Evolutionary conservation across 2,888 invertebrate genomes (phyloP).

Genomic region (Hoplodrina blanda): DNA sequence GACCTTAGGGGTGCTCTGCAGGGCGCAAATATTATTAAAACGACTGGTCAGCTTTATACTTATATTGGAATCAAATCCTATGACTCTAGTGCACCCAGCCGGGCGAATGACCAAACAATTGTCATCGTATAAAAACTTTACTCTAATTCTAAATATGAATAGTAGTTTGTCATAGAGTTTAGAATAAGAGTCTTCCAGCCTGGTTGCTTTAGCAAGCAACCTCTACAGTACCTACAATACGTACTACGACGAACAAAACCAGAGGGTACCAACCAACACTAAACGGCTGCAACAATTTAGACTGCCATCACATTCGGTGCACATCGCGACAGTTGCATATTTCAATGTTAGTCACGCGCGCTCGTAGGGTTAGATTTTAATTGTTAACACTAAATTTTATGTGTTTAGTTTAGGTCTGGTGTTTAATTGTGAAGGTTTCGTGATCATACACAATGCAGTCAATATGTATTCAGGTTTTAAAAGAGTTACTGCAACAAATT

Average conservation of each 20-base stretch:
- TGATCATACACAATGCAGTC: not conserved
- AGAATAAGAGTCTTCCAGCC: too few species aligned
- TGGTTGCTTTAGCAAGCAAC: too few species aligned
- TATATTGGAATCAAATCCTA: too few species aligned
- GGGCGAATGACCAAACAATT: too few species aligned
- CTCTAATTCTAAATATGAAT: too few species aligned
- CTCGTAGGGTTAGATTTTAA: constrained; percentile 61
- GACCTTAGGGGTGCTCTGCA: too few species aligned
- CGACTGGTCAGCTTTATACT: too few species aligned
- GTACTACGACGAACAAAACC: constrained; percentile 39
- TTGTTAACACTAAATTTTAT: constrained; percentile 54
- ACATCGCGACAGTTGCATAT: constrained; percentile 83
- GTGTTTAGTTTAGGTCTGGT: constrained; percentile 8
- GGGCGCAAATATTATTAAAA: too few species aligned
- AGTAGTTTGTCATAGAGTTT: too few species aligned
- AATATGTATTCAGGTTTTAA: not conserved
- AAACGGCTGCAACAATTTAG: constrained; percentile 77
- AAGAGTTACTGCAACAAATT: too few species aligned
- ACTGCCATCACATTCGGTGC: constrained; percentile 77
- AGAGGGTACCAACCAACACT: constrained; percentile 74
- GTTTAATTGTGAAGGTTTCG: constrained; percentile 5
- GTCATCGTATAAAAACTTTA: too few species aligned
- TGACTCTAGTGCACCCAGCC: too few species aligned
- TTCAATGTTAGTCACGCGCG: constrained; percentile 86
- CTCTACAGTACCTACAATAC: constrained; percentile 44